Evolutionary conservation across 23 tunicate species (phyloP), one percentile per base, ranked within the genome.

Genomic region (Ciona savignyi): DNA sequence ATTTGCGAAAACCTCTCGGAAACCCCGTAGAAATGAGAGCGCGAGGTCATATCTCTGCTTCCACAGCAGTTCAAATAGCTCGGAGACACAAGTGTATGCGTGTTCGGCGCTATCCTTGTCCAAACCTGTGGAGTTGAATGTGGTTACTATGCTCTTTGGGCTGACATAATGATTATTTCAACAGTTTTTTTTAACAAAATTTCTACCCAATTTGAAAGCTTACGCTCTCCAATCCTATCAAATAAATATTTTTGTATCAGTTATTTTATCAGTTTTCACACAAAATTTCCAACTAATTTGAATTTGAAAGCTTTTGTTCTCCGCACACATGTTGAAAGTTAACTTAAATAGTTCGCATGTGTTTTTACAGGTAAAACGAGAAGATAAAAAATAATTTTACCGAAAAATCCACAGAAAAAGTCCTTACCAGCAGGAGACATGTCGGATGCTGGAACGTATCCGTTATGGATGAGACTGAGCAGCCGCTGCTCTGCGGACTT

Each of bases 71-170:
- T 91, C 91, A 65, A 84, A 91, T 34, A 91, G 56, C 70, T 91
- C 98, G 6, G 81, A 66, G 34, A 85, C 84, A 68, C 92, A 91
- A 25, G 91, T 84, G 76, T 91, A 83, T 1, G 98, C 91, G 74
- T 91, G 98, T 70, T 76, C 92, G 25, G 83, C 77, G 65, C 89
- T 89, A 85, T 89, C 82, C 31, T 86, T 81, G 74, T 89, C 96
- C 81, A 89, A 89, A 3, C 96, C 96, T 89, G 81, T 0, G 68
- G 32, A 32, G 24, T 33, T 63, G n/a, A n/a, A n/a, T n/a, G n/a
- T n/a, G n/a, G n/a, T n/a, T n/a, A n/a, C n/a, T n/a, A n/a, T n/a
- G n/a, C n/a, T n/a, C n/a, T n/a, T n/a, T n/a, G n/a, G n/a, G n/a
- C n/a, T n/a, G n/a, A n/a, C n/a, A n/a, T n/a, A n/a, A n/a, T n/a